phyloP scores from a whole-genome alignment of 1,140 invertebrate genomes.

The Orius insidiosus region DNA sequence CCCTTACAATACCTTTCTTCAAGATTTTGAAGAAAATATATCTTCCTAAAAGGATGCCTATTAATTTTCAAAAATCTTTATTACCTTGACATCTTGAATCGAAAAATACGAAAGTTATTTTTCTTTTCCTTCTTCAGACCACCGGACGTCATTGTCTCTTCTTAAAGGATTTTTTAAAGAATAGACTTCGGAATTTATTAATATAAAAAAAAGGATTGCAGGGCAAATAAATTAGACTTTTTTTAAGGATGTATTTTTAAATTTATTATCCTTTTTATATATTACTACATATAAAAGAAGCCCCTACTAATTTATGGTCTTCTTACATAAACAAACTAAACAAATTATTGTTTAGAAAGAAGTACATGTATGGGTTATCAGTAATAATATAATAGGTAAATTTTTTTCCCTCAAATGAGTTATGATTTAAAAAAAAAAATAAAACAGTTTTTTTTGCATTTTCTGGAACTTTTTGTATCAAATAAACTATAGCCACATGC shows the following conservation, averaged over 20 bases:
- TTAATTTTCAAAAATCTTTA: no score
- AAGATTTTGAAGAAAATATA: no score
- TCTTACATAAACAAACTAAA: slow-evolving; percentile 16
- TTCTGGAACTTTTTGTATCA: slow-evolving; percentile 3
- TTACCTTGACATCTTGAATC: no score
- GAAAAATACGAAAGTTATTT: no score
- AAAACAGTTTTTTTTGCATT: neutral
- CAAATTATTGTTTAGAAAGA: slow-evolving; percentile 11
- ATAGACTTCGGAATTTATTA: no score
- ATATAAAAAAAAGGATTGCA: no score
- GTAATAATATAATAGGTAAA: no score
- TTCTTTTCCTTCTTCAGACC: no score
- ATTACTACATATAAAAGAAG: slow-evolving; percentile 15
- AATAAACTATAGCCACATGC: slow-evolving; percentile 13
- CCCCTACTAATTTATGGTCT: slow-evolving; percentile 13
- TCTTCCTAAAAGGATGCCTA: no score
- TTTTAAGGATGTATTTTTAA: slow-evolving; percentile 8
- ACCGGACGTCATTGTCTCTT: no score
- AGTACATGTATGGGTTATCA: slow-evolving; percentile 9
- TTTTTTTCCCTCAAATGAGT: neutral
- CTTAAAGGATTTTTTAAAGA: no score
- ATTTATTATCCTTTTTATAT: slow-evolving; percentile 4
- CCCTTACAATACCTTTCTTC: no score
- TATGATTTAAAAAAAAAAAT: slow-evolving; percentile 2
- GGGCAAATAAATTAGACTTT: neutral